These are phyloP conservation scores for Byasa hedistus DNA, from an alignment of 2,888 invertebrate species.

Conservation along the genomic window DNA sequence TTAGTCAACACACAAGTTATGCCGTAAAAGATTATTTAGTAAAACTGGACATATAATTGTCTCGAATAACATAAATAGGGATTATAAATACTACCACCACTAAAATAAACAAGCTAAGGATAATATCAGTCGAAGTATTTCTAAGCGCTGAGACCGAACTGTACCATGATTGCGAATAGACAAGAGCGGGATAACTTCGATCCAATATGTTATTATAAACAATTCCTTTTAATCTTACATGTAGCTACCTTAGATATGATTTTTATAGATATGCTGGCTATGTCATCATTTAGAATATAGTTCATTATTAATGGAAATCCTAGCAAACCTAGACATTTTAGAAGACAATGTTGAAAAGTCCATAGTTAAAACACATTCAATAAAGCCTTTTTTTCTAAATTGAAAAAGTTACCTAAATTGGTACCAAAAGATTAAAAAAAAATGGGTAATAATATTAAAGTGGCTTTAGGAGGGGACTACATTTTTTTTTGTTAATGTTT, in stretches of 20 bases:
- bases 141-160: slow-evolving; percentile 3
- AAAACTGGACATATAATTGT: slow-evolving; percentile 8
- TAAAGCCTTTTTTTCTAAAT: background rate
- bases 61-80: slow-evolving; percentile 7
- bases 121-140: slow-evolving; percentile 21
- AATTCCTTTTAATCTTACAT: slow-evolving; percentile 21
- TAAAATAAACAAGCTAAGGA: slow-evolving; percentile 13
- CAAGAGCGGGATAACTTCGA: slow-evolving; percentile 21
- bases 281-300: slow-evolving; percentile 24
- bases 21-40: background rate
- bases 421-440: slow-evolving; percentile 33
- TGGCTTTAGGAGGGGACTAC: too few relatives aligned
- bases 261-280: slow-evolving; percentile 26
- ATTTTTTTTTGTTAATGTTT: slow-evolving; percentile 46
- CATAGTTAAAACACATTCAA: background rate
- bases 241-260: slow-evolving; percentile 29
- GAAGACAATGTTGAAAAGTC: slow-evolving; percentile 33
- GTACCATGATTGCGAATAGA: slow-evolving; percentile 4
- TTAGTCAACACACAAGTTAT: slow-evolving; percentile 9
- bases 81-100: background rate
- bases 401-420: slow-evolving; percentile 1
- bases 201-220: slow-evolving; percentile 14
- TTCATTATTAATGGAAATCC: slow-evolving; percentile 34
- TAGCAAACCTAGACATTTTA: slow-evolving; percentile 42
- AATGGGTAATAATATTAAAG: slow-evolving; percentile 59